Percentiles rank a stretch among this genome's conserved stretches.
Evolutionary conservation across 1,140 invertebrate genomes (phyloP).

Genomic region (Atta texana): DNA sequence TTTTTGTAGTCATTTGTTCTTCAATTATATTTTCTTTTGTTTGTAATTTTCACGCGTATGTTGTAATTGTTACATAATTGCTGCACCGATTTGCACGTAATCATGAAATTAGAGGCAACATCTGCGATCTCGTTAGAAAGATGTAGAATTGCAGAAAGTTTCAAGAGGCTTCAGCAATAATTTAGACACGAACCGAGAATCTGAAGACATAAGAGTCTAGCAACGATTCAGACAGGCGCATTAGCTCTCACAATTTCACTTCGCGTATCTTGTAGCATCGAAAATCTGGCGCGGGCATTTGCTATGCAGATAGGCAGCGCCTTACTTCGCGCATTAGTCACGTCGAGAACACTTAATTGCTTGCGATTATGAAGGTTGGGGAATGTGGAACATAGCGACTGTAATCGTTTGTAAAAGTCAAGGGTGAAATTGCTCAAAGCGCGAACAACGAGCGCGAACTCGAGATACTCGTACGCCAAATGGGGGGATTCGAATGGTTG

Average conservation of each 20-base stretch:
- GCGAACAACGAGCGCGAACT: neutral
- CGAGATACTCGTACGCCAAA: constrained; percentile 25
- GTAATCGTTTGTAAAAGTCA: constrained; percentile 61
- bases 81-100: neutral
- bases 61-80: neutral
- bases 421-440: constrained; percentile 24
- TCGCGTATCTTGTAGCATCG: constrained; percentile 53
- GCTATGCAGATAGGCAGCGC: constrained; percentile 24
- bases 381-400: constrained; percentile 31
- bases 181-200: constrained; percentile 29
- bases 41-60: neutral
- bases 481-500: neutral
- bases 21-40: neutral
- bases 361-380: constrained; percentile 60
- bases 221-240: constrained; percentile 41
- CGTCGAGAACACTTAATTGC: constrained; percentile 63
- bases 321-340: constrained; percentile 37
- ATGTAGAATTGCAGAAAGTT: constrained; percentile 27
- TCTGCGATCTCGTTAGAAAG: constrained; percentile 27
- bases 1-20: neutral
- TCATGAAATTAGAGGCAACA: constrained; percentile 24
- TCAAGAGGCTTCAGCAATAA: constrained; percentile 17
- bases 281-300: constrained; percentile 47
- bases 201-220: constrained; percentile 33
- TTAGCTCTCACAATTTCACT: constrained; percentile 49